A percentile compares a stretch with the other conserved stretches of the same genome.
These are phyloP conservation scores for Crossaster papposus DNA, from an alignment of 53 echinoderm and acorn worm genomes.

Conservation along the genomic window DNA sequence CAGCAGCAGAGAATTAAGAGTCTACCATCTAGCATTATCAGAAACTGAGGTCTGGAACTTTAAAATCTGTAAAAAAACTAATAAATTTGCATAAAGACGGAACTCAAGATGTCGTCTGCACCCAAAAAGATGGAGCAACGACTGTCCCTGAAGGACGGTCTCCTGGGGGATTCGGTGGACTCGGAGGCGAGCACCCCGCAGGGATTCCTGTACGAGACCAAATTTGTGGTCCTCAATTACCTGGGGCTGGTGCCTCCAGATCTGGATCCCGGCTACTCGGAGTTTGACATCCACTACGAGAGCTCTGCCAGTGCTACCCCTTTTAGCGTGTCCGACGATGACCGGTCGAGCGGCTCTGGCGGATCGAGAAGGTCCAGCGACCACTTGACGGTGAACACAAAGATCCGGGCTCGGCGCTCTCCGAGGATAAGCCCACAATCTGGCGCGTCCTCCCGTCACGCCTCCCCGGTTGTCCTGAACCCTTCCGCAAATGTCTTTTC, in stretches of 20 bases:
- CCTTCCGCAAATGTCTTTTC: slow-evolving; percentile 10
- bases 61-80: background rate
- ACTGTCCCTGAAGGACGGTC: slow-evolving; percentile 17
- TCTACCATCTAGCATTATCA: background rate
- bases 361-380: slow-evolving; percentile 48
- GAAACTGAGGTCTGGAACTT: background rate
- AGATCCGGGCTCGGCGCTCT: background rate
- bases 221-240: slow-evolving; percentile 87
- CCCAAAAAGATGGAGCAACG: slow-evolving; percentile 29
- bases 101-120: slow-evolving; percentile 29
- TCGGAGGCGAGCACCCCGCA: slow-evolving; percentile 73
- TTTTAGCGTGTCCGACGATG: slow-evolving; percentile 49
- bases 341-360: slow-evolving; percentile 33
- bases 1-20: background rate
- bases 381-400: slow-evolving; percentile 37
- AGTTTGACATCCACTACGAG: slow-evolving; percentile 47
- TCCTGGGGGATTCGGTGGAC: slow-evolving; percentile 22
- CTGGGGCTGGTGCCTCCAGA: slow-evolving; percentile 80
- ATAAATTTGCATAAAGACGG: background rate
- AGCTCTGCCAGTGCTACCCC: slow-evolving; percentile 45
- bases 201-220: slow-evolving; percentile 86
- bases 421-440: slow-evolving; percentile 44
- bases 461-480: slow-evolving; percentile 36
- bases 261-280: slow-evolving; percentile 71
- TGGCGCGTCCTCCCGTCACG: background rate